Base-by-base conservation (phyloP, 2,888 invertebrate species). In the Drosophila lutescens region DNA sequence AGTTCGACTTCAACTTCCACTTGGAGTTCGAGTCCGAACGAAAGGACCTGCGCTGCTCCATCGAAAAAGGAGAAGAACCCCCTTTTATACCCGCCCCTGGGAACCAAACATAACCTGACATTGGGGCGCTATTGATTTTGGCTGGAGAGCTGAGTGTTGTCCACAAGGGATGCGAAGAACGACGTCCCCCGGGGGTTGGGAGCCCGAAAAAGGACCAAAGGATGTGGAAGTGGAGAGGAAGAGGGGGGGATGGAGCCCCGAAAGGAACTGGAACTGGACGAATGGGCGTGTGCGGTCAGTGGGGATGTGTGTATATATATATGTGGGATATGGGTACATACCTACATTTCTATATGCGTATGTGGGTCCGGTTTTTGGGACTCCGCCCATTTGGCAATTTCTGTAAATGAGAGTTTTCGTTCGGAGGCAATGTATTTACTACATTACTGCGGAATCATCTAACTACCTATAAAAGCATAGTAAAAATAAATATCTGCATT, bases 41-140 rank as follows among this genome's bases (percentile, higher is more conserved):
- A 23, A 23, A 55, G 34, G 32, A 49, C 49, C 49, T 49, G 49
- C 49, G 46, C 47, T 30, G 47, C 47, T 47, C 10, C 47, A 47
- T 30, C 46, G 9, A 26, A 26, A 30, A 8, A 30, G 30, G 30
- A 34, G 32, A 15, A 10, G 9, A 15, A 15, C 4, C 30, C 47
- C 43, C 43, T n/a, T 12, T 26, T 6, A 5, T 0, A 6, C 26
- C 26, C 20, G 20, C 26, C 36, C 12, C 30, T 12, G 9, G 32
- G 20, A n/a, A n/a, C 17, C 58, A 44, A 47, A 60, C 55, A 55
- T 61, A 60, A 53, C 57, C 63, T 78, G 68, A 79, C 79, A 74
- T 78, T 79, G 80, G 80, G 80, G 78, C 74, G 78, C 84, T 82
- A 82, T 82, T 80, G 82, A 84, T 83, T 83, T 83, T 84, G 77